These are phyloP conservation scores for Platypus cylindrus DNA, from an alignment of 2,888 invertebrate genomes.

Conservation along the genomic window DNA sequence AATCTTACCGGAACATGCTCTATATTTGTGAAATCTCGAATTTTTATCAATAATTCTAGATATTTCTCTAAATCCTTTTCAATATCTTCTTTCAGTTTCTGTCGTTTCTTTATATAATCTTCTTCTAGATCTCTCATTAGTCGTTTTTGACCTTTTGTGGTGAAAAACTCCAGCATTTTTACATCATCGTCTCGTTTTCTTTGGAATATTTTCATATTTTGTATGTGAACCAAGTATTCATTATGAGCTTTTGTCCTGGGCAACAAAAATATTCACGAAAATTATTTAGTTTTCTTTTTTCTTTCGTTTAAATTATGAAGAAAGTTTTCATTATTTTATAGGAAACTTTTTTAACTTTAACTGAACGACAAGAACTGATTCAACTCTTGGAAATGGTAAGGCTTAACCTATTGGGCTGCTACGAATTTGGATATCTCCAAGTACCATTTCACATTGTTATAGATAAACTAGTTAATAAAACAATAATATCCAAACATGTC, in stretches of 20 bases:
- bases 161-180: conserved; percentile 74
- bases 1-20: conserved; percentile 11
- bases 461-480: no score
- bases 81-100: conserved; percentile 52
- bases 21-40: conserved; percentile 17
- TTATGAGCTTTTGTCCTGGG: conserved; percentile 58
- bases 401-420: no score
- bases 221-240: conserved; percentile 52
- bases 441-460: no score
- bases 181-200: conserved; percentile 73
- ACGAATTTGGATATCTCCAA: no score
- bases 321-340: no score
- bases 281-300: no score
- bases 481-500: no score
- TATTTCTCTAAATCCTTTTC: conserved; percentile 38
- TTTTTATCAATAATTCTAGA: conserved; percentile 19
- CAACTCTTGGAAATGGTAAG: no score
- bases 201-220: conserved; percentile 78
- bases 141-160: conserved; percentile 71
- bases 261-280: no score
- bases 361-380: no score
- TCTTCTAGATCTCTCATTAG: conserved; percentile 61
- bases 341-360: no score
- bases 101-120: conserved; percentile 56
- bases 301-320: no score